Conservation (phyloP, 2,113 vertebrate genomes). For the Odontesthes bonariensis region DNA sequence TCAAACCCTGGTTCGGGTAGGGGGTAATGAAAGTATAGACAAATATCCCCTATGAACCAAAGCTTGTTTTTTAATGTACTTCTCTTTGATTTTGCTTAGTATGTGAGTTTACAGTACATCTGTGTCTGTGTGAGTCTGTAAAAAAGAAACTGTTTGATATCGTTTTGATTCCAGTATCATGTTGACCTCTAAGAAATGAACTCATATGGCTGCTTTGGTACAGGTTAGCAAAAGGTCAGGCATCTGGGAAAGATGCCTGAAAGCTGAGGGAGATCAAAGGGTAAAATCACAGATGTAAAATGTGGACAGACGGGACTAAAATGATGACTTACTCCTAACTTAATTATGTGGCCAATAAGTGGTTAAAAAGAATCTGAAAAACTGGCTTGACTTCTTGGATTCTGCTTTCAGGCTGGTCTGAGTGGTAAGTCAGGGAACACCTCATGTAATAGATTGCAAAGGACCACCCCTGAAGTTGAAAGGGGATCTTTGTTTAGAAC, state of each 20-base stretch:
- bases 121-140: background rate
- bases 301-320: background rate
- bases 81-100: no score
- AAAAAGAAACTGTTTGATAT: slow-evolving; percentile 13
- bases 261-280: no score
- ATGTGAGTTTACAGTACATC: background rate
- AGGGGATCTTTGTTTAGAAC: background rate
- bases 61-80: no score
- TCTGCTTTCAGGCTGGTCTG: background rate
- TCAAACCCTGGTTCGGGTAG: no score
- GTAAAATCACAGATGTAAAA: no score
- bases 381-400: background rate
- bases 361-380: background rate
- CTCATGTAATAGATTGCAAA: background rate
- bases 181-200: background rate
- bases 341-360: background rate
- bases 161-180: background rate
- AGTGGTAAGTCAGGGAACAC: background rate
- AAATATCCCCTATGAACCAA: no score
- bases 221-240: no score
- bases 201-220: background rate
- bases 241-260: no score
- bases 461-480: background rate
- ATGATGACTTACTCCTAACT: background rate
- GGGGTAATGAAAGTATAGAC: no score